Conservation (phyloP, 2,113 vertebrate species). For the Helogale parvula region DNA sequence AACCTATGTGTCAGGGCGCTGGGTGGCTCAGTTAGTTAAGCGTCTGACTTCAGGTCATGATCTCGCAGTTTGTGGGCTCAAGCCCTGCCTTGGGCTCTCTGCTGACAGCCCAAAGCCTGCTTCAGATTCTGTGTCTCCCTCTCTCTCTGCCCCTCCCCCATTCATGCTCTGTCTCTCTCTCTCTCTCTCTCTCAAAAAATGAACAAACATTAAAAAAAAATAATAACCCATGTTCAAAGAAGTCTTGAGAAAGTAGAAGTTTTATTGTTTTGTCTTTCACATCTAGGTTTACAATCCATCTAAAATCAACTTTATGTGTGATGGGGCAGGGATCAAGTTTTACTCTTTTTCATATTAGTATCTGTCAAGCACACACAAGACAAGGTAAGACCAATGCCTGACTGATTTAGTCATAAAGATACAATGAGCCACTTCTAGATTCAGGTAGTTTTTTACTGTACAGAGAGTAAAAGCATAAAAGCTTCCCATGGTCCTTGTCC, state of each 20-base stretch:
- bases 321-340: background rate
- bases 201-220: too few species aligned
- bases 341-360: background rate
- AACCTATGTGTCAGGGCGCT: background rate
- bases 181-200: too few species aligned
- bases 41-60: too few species aligned
- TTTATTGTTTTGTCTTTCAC: slow-evolving; percentile 41
- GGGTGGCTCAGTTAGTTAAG: too few species aligned
- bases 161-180: too few species aligned
- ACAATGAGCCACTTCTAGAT: background rate
- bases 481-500: background rate
- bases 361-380: background rate
- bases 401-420: background rate
- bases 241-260: background rate
- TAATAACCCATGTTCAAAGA: background rate
- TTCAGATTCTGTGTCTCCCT: too few species aligned
- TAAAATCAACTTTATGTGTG: background rate
- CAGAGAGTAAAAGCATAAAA: background rate
- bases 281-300: background rate
- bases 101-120: too few species aligned
- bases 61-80: too few species aligned
- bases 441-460: background rate
- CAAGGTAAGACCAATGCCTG: background rate
- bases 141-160: too few species aligned
- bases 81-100: too few species aligned